Evolutionary conservation across 2,113 vertebrate genomes (phyloP).

Genomic region (Sciurus niger): DNA sequence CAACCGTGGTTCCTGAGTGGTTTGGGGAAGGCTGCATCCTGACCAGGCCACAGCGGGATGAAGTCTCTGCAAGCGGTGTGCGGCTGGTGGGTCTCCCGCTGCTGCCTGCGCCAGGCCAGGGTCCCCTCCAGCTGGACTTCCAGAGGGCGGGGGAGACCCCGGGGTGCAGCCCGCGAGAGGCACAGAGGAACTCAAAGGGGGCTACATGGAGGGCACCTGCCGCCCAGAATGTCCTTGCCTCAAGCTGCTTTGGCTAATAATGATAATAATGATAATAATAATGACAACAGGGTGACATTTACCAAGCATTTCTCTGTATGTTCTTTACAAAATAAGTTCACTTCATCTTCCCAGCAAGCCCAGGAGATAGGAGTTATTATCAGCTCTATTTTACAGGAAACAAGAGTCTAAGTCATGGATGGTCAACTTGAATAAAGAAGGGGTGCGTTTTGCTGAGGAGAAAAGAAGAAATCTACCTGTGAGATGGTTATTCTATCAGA

Average conservation of each 20-base stretch:
- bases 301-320: background rate
- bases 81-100: background rate
- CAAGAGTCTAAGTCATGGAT: background rate
- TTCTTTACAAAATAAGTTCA: background rate
- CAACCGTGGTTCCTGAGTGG: background rate
- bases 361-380: background rate
- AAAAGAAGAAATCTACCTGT: background rate
- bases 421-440: background rate
- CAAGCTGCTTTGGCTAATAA: background rate
- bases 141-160: background rate
- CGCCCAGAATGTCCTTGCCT: background rate
- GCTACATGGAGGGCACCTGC: background rate
- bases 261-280: too few species aligned
- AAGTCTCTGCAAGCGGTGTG: accelerated
- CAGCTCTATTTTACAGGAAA: background rate
- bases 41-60: background rate
- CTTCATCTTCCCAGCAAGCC: background rate
- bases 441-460: background rate
- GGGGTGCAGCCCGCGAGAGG: background rate
- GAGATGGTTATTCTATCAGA: background rate
- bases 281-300: background rate
- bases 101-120: background rate
- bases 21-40: background rate
- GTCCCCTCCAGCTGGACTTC: background rate
- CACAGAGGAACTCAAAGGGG: background rate